Base-by-base conservation (phyloP, 2,888 invertebrate species). In the Campoplex capitator region DNA sequence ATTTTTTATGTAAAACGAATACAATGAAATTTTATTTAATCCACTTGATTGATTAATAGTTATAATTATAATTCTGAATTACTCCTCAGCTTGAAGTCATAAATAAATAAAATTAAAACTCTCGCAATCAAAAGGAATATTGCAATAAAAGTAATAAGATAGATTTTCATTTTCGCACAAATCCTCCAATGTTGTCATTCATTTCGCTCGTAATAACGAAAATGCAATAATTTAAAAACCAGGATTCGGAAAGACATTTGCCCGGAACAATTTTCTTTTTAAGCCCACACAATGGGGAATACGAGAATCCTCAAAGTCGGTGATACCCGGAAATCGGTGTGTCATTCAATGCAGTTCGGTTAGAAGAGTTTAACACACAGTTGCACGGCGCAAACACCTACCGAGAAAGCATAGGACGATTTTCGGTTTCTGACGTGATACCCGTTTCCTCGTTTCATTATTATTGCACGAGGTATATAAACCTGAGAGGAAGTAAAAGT, bases 401-500 rank as follows among this genome's bases (percentile, higher is more conserved):
- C 9, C 3, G 11, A 9, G 51, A 54, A 73, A 35, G 54, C 35
- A 35, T 73, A 18, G 18, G 35, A 73, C 32, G n/a, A n/a, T 73
- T 54, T 73, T 54, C 38, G 73, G n/a, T 73, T 18, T 9, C 3
- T 35, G 8, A 73, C 54, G 73, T 9, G 35, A 35, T 73, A 54
- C 35, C 35, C 54, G 51, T 54, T 6, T 18, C 13, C 54, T 35
- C 54, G 54, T 54, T 54, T 18, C 35, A 54, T 38, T 73, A 54
- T 73, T 51, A 73, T 73, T 16, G 16, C 70, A 7, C 13, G 70
- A 70, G 28, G 48, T 48, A 70, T 45, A 48, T 70, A 48, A 48
- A 23, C 42, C 23, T 48, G 13, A 42, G 48, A 4, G 28, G 28
- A n/a, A 23, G 23, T 70, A 54, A 73, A 73, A 54, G 73, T 54